A percentile compares a stretch with the other conserved stretches of the same genome.
These are phyloP conservation scores for Nothobranchius kuhntae DNA, from an alignment of 2,113 vertebrate genomes.

Conservation along the genomic window DNA sequence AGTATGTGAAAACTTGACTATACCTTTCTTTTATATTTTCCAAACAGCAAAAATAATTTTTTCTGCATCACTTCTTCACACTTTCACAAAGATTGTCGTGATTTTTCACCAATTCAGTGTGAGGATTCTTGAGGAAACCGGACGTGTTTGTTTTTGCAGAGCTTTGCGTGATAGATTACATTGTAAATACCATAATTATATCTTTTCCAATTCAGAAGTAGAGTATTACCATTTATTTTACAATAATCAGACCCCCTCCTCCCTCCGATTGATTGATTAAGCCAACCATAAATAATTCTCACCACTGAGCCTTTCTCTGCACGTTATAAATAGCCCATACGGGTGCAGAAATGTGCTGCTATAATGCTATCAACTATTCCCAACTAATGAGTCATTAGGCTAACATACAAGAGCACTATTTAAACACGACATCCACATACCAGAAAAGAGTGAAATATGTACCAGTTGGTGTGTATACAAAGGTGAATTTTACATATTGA, in stretches of 20 bases:
- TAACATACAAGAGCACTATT: conserved; percentile 15
- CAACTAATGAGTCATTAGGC: conserved; percentile 48
- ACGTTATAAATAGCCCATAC: conserved; percentile 36
- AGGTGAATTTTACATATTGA: conserved; percentile 54
- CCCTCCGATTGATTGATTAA: conserved; percentile 35
- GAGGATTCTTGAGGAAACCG: conserved; percentile 73
- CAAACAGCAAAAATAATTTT: conserved; percentile 54
- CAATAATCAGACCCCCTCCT: conserved; percentile 22
- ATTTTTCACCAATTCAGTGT: conserved; percentile 68
- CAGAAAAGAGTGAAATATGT: conserved; percentile 19
- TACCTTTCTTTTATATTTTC: conserved; percentile 20
- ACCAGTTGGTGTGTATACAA: conserved; percentile 53
- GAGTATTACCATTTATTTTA: conserved; percentile 17
- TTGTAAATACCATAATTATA: conserved; percentile 73
- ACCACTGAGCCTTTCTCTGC: conserved; percentile 7
- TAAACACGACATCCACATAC: conserved; percentile 34
- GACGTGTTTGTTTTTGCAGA: conserved; percentile 74
- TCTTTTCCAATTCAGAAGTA: conserved; percentile 44
- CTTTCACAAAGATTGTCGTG: conserved; percentile 70
- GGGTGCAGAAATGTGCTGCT: conserved; percentile 20
- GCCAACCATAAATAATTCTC: conserved; percentile 21
- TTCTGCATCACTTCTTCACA: conserved; percentile 75
- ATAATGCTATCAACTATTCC: conserved; percentile 24
- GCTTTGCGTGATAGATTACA: conserved; percentile 70
- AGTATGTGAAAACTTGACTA: conserved; percentile 21